Base-by-base conservation (phyloP, 2,113 vertebrate species). In the Nycticorax nycticorax region DNA sequence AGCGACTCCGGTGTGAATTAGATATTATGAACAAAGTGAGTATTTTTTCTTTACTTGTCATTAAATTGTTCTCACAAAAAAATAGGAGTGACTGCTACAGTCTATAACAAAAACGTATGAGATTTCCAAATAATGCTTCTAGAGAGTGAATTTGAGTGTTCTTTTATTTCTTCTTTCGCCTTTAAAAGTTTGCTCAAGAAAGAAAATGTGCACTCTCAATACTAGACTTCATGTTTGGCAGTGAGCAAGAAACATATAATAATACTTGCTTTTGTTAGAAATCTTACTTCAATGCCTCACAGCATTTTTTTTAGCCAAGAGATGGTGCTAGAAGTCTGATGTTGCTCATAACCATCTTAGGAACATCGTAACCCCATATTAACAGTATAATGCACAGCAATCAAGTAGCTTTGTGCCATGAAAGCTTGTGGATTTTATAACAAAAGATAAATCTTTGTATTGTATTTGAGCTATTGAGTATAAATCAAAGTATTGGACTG, bases 21-120 rank as follows among this genome's bases (percentile, higher is more conserved):
- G 99, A 99, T 94, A 99, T 99, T 88, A 99, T 99, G 99, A 99
- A 99, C 97, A 99, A 98, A 97, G 99, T 99, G 97, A 98, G 98
- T 97, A 8, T 5, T 20, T 4, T 4, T 12, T 4, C 14, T 67
- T 74, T 9, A 3, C 20, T 13, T 68, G 19, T 11, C 28, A 35
- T 19, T 27, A 24, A 21, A 28, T 16, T 48, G 4, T 21, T 62
- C 11, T 30, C 8, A 56, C 20, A 27, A 62, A 28, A 63, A 33
- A 32, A 6, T 1, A 15, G 7, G 2, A 22, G 17, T 4, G 14
- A 9, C 18, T 47, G 11, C 16, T 33, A 2, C 1, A 66, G 0
- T 23, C 13, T 56, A 1, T 12, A 21, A 27, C 23, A 57, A 41
- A 83, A 89, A n/a, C 2, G 0, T 3, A 4, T 30, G 30, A 59